A percentile compares a stretch with the other conserved stretches of the same genome.
Conservation (phyloP, 2,888 invertebrate genomes). For the Phaedon cochleariae region DNA sequence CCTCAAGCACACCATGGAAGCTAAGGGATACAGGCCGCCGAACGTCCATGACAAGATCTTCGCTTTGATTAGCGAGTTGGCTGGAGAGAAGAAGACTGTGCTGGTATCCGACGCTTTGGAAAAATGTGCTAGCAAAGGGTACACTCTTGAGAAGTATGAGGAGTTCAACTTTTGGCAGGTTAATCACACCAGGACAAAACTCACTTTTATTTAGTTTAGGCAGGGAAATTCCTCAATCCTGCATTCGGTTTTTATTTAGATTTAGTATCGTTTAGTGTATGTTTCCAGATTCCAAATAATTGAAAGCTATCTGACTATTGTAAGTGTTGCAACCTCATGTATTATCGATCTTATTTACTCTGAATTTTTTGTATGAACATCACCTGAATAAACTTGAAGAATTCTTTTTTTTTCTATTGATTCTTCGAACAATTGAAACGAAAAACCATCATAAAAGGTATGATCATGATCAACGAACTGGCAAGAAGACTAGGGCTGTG, state of each 20-base stretch:
- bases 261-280: background rate
- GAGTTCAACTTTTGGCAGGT: constrained; percentile 96
- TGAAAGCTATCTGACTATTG: no score
- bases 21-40: constrained; percentile 66
- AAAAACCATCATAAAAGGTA: no score
- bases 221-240: no score
- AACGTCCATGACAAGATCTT: constrained; percentile 87
- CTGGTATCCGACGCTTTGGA: constrained; percentile 87
- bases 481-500: no score
- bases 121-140: constrained; percentile 87
- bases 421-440: no score
- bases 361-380: background rate
- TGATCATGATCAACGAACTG: no score
- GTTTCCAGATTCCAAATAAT: no score
- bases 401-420: no score
- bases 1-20: constrained; percentile 66
- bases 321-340: no score
- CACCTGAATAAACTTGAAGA: background rate
- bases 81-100: constrained; percentile 77
- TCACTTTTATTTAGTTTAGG: constrained; percentile 78
- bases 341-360: no score
- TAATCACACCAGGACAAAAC: constrained; percentile 88
- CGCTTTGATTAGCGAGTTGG: constrained; percentile 83
- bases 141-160: constrained; percentile 93
- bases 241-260: background rate